Conservation (phyloP, 1,140 invertebrate genomes). For the Drosophila equinoxialis region DNA sequence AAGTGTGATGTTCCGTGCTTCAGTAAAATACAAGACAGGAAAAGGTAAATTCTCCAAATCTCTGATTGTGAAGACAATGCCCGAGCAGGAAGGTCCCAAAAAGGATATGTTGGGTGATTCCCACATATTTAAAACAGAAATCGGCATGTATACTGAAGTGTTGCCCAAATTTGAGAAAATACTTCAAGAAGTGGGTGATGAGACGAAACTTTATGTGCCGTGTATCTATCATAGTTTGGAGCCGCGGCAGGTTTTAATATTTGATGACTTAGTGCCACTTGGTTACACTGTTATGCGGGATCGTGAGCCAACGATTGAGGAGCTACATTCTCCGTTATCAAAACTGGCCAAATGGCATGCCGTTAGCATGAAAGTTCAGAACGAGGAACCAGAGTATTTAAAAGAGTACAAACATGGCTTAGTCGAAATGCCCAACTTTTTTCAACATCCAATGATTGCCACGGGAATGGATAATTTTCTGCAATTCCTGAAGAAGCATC, state of each 20-base stretch:
- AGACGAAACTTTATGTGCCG: constrained; percentile 27
- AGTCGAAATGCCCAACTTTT: constrained; percentile 12
- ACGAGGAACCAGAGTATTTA: constrained; percentile 49
- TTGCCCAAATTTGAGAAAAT: constrained; percentile 65
- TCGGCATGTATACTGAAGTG: constrained; percentile 60
- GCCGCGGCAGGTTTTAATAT: constrained; percentile 56
- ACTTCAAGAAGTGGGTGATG: constrained; percentile 39
- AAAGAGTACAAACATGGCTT: constrained; percentile 49
- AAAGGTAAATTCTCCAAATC: constrained; percentile 35
- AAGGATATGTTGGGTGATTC: constrained; percentile 52
- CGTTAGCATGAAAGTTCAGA: constrained; percentile 47
- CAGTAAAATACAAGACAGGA: constrained; percentile 23
- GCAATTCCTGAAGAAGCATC: background rate
- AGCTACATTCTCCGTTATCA: constrained; percentile 28
- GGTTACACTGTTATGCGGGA: constrained; percentile 50
- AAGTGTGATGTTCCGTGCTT: constrained; percentile 70
- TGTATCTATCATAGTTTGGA: constrained; percentile 55
- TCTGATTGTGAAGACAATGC: constrained; percentile 74
- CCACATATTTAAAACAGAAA: constrained; percentile 62
- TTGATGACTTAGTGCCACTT: constrained; percentile 57
- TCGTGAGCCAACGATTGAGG: constrained; percentile 37
- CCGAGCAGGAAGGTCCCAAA: constrained; percentile 63
- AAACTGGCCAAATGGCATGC: constrained; percentile 72
- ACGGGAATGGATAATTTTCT: constrained; percentile 44
- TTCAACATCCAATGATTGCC: constrained; percentile 33